Evolutionary conservation across 2,888 invertebrate species (phyloP).

Genomic region (Lithodes maja): DNA sequence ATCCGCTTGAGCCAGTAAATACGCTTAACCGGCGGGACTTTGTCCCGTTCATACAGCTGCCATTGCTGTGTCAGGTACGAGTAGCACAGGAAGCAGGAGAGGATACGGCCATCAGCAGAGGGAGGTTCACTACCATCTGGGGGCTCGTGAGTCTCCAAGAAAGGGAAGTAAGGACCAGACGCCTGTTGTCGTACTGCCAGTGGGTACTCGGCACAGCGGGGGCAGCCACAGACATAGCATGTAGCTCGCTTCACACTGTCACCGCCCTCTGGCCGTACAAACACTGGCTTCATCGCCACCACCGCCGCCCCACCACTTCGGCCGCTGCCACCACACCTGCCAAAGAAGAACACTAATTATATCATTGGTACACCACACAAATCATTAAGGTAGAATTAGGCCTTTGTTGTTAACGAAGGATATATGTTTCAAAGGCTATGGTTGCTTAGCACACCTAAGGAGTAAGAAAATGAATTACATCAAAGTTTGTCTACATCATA

Average conservation of each 20-base stretch:
- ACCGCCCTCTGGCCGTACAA: conserved; percentile 36
- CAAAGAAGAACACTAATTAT: background rate
- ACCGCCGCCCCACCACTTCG: background rate
- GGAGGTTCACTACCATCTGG: conserved; percentile 81
- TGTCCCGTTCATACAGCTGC: conserved; percentile 90
- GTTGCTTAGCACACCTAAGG: no score
- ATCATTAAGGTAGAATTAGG: no score
- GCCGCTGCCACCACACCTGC: conserved; percentile 22
- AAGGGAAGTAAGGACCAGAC: conserved; percentile 87
- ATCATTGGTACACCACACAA: no score
- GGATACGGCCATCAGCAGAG: conserved; percentile 77
- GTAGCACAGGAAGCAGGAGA: conserved; percentile 90
- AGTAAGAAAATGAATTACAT: no score
- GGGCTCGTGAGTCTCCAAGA: conserved; percentile 91
- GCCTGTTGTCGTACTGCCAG: conserved; percentile 73
- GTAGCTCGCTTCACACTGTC: conserved; percentile 35
- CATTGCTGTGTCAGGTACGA: conserved; percentile 91
- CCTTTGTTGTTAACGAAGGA: no score
- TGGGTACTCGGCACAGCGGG: conserved; percentile 80
- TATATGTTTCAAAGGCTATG: no score
- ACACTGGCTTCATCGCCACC: conserved; percentile 52
- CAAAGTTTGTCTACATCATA: no score
- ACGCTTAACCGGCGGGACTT: conserved; percentile 89
- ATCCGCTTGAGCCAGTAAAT: conserved; percentile 94
- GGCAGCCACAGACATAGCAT: conserved; percentile 86